A percentile compares a stretch with the other conserved stretches of the same genome.
Evolutionary conservation across 2,113 vertebrate genomes (phyloP).

Genomic region (Dromaius novaehollandiae): DNA sequence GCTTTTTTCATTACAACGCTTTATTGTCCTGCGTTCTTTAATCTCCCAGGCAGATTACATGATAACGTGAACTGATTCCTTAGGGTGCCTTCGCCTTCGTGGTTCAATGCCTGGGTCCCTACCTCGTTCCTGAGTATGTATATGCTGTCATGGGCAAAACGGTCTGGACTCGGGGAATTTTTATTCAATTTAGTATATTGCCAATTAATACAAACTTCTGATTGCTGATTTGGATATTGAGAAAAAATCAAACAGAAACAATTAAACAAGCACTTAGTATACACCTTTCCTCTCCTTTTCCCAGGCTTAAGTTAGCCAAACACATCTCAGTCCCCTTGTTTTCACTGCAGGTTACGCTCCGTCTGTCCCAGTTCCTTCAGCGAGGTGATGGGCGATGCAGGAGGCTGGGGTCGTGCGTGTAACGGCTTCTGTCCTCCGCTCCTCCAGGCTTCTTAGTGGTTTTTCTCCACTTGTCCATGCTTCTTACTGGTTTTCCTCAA

Average conservation of each 20-base stretch:
- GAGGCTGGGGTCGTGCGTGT: background rate
- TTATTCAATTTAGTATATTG: background rate
- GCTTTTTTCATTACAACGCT: constrained; percentile 18
- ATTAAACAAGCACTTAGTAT: background rate
- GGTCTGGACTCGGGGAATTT: background rate
- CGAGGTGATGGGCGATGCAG: accelerated
- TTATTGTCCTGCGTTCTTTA: constrained; percentile 45
- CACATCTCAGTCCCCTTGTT: background rate
- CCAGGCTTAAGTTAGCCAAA: too few relatives aligned
- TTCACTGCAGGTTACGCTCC: accelerated
- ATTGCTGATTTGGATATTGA: background rate
- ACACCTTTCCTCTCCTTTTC: background rate
- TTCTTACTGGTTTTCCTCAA: background rate
- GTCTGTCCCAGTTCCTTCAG: background rate
- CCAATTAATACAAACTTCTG: background rate
- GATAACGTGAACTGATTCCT: constrained; percentile 47
- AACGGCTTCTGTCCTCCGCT: background rate
- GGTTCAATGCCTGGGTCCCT: background rate
- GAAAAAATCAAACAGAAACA: background rate
- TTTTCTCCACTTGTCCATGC: background rate
- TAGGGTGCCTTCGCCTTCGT: constrained; percentile 26
- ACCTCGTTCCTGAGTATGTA: background rate
- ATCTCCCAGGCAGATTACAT: constrained; percentile 51
- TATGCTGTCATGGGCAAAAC: background rate
- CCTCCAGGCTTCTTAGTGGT: background rate